Conservation (phyloP, 2,797 vertebrate genomes). For the Sebastes vulpes region DNA sequence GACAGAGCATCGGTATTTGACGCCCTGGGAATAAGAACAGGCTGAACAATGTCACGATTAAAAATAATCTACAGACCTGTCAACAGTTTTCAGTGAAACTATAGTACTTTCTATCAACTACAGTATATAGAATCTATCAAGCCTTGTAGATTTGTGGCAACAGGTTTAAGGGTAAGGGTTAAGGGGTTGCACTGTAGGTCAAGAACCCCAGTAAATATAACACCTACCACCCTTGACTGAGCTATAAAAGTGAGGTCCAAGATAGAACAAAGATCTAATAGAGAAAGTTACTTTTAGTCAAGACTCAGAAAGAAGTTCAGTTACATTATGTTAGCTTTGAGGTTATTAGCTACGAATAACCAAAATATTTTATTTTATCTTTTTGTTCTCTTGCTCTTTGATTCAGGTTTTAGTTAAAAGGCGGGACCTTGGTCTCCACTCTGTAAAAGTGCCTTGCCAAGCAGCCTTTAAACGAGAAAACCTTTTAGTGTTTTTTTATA, state of each 20-base stretch:
- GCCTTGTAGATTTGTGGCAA: neutral
- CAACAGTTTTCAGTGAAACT: neutral
- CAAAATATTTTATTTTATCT: neutral
- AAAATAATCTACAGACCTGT: neutral
- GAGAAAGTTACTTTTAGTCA: neutral
- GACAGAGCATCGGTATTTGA: too few species aligned
- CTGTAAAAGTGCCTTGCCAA: neutral
- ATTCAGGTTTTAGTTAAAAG: neutral
- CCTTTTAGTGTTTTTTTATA: neutral
- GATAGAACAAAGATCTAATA: neutral
- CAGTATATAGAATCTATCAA: neutral
- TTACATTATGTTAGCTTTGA: neutral
- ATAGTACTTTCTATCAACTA: neutral
- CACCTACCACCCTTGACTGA: neutral
- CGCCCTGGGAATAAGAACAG: too few species aligned
- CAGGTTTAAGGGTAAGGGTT: neutral
- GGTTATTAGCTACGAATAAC: neutral
- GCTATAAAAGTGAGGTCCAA: neutral
- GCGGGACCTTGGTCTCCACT: neutral
- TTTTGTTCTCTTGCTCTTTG: neutral
- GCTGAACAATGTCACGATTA: neutral
- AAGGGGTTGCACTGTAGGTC: neutral
- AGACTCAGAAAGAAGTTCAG: neutral
- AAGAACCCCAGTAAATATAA: neutral
- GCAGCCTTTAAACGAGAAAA: neutral